These are phyloP conservation scores for Ctenodactylus gundi DNA, from an alignment of 2,113 vertebrate species.

Conservation along the genomic window DNA sequence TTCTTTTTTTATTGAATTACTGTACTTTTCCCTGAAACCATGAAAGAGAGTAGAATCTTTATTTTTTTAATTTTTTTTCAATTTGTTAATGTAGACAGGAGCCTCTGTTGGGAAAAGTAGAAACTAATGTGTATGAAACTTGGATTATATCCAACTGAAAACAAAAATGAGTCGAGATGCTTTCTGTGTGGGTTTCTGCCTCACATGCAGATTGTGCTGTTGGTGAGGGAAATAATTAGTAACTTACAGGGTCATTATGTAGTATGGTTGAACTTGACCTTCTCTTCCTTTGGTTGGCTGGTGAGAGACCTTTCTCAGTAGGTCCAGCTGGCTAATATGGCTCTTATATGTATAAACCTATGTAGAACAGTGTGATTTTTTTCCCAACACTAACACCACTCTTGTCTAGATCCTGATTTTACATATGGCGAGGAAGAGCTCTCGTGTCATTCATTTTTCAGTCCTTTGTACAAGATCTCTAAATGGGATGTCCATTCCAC, in stretches of 20 bases:
- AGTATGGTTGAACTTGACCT: slow-evolving; percentile 70
- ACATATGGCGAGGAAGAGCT: slow-evolving; percentile 59
- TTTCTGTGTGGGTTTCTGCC: slow-evolving; percentile 72
- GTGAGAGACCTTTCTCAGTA: slow-evolving; percentile 74
- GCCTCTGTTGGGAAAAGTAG: slow-evolving; percentile 71
- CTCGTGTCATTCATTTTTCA: slow-evolving; percentile 59
- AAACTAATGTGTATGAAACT: slow-evolving; percentile 67
- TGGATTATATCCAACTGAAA: slow-evolving; percentile 58
- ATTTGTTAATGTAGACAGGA: slow-evolving; percentile 75
- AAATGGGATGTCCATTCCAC: slow-evolving; percentile 60
- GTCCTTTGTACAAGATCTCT: slow-evolving; percentile 60
- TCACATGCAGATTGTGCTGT: slow-evolving; percentile 66
- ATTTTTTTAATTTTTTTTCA: slow-evolving; percentile 65
- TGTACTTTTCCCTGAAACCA: slow-evolving; percentile 67
- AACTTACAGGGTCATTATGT: slow-evolving; percentile 75
- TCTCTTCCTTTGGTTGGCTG: slow-evolving; percentile 64
- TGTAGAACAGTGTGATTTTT: slow-evolving; percentile 60
- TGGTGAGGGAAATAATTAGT: slow-evolving; percentile 77
- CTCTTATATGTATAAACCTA: slow-evolving; percentile 26
- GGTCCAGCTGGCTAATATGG: slow-evolving; percentile 70
- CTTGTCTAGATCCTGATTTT: slow-evolving; percentile 53
- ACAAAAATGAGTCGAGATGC: slow-evolving; percentile 69
- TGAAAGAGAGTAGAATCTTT: slow-evolving; percentile 66
- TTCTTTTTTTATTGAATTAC: slow-evolving; percentile 66
- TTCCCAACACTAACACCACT: background rate